These are phyloP conservation scores for Urocynchramus pylzowi DNA, from an alignment of 2,113 vertebrate species.

Conservation along the genomic window DNA sequence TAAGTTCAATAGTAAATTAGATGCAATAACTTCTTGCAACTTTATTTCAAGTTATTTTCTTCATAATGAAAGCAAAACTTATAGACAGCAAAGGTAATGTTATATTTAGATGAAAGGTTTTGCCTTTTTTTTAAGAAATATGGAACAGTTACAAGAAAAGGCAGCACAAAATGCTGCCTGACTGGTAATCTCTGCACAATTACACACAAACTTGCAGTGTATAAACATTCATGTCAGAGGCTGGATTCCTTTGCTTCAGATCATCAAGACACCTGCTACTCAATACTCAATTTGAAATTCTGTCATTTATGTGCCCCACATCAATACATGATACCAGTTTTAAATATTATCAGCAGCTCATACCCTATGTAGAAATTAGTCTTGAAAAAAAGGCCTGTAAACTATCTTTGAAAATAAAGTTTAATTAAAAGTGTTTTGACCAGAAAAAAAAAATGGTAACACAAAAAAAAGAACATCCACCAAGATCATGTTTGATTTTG, in stretches of 20 bases:
- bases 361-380: neutral
- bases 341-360: neutral
- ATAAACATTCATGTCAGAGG: neutral
- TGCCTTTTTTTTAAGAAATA: neutral
- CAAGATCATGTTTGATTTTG: neutral
- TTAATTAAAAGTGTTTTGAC: neutral
- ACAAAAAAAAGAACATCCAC: neutral
- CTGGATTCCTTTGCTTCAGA: neutral
- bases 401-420: neutral
- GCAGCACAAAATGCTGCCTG: neutral
- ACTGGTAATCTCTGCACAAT: neutral
- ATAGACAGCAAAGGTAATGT: neutral
- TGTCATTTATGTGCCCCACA: neutral
- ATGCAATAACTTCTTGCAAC: neutral
- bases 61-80: neutral
- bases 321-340: neutral
- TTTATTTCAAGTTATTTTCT: neutral
- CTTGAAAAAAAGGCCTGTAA: neutral
- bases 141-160: neutral
- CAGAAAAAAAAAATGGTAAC: neutral
- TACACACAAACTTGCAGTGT: neutral
- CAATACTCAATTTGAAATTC: neutral
- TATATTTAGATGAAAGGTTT: neutral
- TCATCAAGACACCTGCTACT: neutral
- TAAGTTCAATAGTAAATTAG: neutral